Evolutionary conservation across 2,888 invertebrate species (phyloP), one percentile per base, ranked within the genome.

Genomic region (Pammene aurita): DNA sequence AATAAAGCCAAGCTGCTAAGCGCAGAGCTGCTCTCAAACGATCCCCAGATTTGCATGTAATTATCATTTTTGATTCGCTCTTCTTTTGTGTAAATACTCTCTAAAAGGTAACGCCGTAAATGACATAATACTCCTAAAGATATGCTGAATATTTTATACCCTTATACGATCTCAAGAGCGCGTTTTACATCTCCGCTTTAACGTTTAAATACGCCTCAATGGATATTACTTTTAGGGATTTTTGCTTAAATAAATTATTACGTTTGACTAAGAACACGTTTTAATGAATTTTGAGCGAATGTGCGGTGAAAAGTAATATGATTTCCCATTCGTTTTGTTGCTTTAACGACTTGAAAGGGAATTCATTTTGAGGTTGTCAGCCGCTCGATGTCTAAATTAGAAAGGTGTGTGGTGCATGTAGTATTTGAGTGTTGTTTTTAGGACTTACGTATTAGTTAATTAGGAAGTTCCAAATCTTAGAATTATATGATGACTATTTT

Each of bases 61-160:
- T 93, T 93, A 93, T 92, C 90, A 93, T 93, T 93, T 93, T 93
- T 93, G 93, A 93, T 93, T 93, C 90, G 85, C 86, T 88, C 86
- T 89, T 91, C 92, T 93, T 92, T 91, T 92, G 92, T 92, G 89
- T 88, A 91, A 91, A 91, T 87, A 90, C 89, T 86, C 85, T 85
- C 84, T 87, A 83, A 86, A 89, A 90, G 88, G 90, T 89, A 90
- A 89, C 85, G 83, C 86, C 84, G 88, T 88, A 90, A 92, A 92
- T 92, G 90, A 92, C 90, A 90, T 92, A 92, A 92, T 91, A 86
- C 90, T 80, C 81, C 80, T 83, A 86, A 87, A 89, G 91, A 91
- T 92, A 91, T 85, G 84, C 87, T 90, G 92, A 92, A 92, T 92
- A 89, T 91, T 92, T 92, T 88, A 92, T 89, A 81, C 83, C 84